Conservation (phyloP, 2,113 vertebrate genomes). For the Tympanuchus pallidicinctus region DNA sequence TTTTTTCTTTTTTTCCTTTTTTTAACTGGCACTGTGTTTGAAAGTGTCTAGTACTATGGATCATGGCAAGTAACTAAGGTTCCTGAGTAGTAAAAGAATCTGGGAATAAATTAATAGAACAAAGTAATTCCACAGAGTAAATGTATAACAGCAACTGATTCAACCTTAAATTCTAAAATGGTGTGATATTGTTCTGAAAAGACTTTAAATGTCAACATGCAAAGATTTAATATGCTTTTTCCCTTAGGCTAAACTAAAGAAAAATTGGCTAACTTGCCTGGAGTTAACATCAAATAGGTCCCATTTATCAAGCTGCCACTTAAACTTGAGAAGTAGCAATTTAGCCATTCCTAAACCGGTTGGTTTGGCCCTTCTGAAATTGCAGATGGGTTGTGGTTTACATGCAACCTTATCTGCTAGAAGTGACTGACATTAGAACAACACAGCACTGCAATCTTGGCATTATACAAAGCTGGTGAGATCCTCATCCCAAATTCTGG, state of each 20-base stretch:
- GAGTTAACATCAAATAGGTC: conserved; percentile 24
- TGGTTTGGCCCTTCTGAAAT: conserved; percentile 1
- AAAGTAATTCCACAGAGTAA: not conserved
- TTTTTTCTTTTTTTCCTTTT: accelerated
- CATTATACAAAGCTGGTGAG: not conserved
- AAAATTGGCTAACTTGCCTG: conserved; percentile 11
- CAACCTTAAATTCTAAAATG: not conserved
- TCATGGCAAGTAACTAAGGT: not conserved
- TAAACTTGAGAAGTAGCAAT: conserved; percentile 23
- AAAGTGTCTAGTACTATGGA: not conserved
- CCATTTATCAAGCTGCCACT: conserved; percentile 40
- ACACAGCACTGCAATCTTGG: not conserved
- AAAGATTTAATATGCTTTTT: not conserved
- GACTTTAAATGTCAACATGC: not conserved
- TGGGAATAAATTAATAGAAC: not conserved
- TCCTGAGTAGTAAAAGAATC: not conserved
- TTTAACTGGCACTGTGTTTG: not conserved
- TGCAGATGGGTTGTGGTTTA: not conserved
- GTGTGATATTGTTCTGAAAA: not conserved
- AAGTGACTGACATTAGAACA: conserved; percentile 34
- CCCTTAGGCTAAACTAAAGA: not conserved
- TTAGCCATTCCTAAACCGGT: conserved; percentile 1
- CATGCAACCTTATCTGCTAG: conserved; percentile 31
- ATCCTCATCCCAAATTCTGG: not conserved
- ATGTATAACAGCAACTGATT: not conserved